These are phyloP conservation scores for Aethina tumida DNA, from an alignment of 1,140 invertebrate species.

Conservation along the genomic window DNA sequence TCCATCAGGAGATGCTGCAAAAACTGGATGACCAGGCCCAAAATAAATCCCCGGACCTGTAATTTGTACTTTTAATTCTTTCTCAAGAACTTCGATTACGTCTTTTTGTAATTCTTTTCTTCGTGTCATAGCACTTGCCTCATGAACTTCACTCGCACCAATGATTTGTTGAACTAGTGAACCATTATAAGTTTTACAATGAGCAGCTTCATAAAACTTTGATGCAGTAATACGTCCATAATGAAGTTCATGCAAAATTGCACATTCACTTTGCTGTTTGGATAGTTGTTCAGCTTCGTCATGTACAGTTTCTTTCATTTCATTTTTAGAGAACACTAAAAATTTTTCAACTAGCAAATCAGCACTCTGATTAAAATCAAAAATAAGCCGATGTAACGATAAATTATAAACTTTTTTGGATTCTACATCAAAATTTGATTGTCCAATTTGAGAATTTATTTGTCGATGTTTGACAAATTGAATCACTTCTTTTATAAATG, in stretches of 20 bases:
- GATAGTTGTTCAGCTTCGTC: too few relatives aligned
- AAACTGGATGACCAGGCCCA: slow-evolving; percentile 15
- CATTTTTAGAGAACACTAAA: too few relatives aligned
- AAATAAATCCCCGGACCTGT: slow-evolving; percentile 20
- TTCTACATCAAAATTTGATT: too few relatives aligned
- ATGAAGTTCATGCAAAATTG: slow-evolving; percentile 32
- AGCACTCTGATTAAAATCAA: too few relatives aligned
- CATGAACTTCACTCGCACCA: slow-evolving; percentile 24
- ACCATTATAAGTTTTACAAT: slow-evolving; percentile 31
- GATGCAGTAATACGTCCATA: slow-evolving; percentile 36
- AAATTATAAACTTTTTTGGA: too few relatives aligned
- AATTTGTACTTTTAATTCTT: slow-evolving; percentile 9
- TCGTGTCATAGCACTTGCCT: slow-evolving; percentile 27
- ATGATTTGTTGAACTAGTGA: slow-evolving; percentile 28
- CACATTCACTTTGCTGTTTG: too few relatives aligned
- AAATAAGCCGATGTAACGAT: too few relatives aligned
- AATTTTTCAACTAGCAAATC: too few relatives aligned
- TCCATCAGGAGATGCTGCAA: slow-evolving; percentile 39
- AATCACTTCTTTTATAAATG: too few relatives aligned
- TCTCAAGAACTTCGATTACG: slow-evolving; percentile 20
- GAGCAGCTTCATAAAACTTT: slow-evolving; percentile 31
- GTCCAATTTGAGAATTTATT: too few relatives aligned
- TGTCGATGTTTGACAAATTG: too few relatives aligned
- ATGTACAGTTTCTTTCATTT: too few relatives aligned
- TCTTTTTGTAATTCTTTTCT: slow-evolving; percentile 29